phyloP scores from a whole-genome alignment of 2,113 vertebrate genomes.

The Euleptes europaea region DNA sequence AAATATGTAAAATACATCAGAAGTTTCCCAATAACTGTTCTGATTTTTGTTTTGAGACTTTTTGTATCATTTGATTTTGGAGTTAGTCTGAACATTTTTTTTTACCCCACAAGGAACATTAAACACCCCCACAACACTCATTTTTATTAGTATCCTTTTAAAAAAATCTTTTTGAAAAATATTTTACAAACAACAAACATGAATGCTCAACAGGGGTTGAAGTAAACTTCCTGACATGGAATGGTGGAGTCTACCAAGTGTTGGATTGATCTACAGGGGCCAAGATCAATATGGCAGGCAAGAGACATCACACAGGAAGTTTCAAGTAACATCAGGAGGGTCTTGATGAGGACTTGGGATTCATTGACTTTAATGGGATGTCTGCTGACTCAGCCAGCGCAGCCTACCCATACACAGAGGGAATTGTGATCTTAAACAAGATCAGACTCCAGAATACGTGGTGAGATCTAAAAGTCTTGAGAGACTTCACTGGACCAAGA shows the following conservation, averaged over 20 bases:
- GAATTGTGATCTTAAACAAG: background rate
- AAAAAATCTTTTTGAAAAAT: background rate
- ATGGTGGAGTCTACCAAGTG: background rate
- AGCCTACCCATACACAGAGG: background rate
- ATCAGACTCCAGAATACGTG: background rate
- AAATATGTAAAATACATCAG: conserved; percentile 32
- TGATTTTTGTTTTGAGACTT: background rate
- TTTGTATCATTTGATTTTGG: background rate
- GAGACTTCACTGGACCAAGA: background rate
- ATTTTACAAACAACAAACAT: background rate
- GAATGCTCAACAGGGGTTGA: background rate
- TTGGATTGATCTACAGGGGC: background rate
- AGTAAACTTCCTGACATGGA: background rate
- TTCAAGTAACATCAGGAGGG: background rate
- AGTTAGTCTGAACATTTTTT: background rate
- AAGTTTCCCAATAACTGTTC: background rate
- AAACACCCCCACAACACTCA: background rate
- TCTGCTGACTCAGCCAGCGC: background rate
- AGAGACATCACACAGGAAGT: background rate
- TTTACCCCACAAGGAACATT: background rate
- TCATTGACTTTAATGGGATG: background rate
- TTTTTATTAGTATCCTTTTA: background rate
- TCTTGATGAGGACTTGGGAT: background rate
- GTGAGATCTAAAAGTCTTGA: background rate
- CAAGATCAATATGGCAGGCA: background rate